A percentile compares a stretch with the other conserved stretches of the same genome.
Conservation (phyloP, 2,113 vertebrate species). For the Cricetomys ansorgei region DNA sequence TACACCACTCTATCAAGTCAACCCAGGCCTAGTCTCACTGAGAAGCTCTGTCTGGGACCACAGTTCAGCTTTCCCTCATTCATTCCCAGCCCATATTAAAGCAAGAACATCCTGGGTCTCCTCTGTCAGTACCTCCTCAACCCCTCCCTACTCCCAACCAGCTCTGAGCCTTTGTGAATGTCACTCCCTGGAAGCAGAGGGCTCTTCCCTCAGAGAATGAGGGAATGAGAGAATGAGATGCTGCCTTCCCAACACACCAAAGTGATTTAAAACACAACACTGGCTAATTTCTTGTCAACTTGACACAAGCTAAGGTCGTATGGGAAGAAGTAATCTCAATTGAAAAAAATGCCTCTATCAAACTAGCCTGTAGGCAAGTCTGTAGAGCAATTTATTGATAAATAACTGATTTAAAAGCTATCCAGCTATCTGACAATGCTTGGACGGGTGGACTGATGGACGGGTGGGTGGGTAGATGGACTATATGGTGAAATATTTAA, state of each 20-base stretch:
- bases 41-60: not conserved
- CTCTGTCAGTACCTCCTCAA: not conserved
- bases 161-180: not conserved
- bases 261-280: not conserved
- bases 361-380: not conserved
- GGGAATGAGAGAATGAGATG: not conserved
- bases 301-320: not conserved
- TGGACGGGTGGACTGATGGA: not conserved
- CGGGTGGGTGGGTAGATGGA: not conserved
- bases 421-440: not conserved
- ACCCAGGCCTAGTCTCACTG: not conserved
- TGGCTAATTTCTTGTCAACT: not conserved
- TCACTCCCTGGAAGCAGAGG: not conserved
- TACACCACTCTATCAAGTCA: too few species aligned
- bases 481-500: not conserved
- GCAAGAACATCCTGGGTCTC: not conserved
- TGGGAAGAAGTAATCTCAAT: not conserved
- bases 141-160: not conserved
- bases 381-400: not conserved
- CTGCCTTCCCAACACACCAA: not conserved
- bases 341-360: not conserved
- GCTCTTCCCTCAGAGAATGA: not conserved
- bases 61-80: not conserved
- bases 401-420: not conserved
- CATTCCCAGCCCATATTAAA: not conserved